Base-by-base conservation (phyloP, 2,797 vertebrate genomes). In the Channallabes apus region DNA sequence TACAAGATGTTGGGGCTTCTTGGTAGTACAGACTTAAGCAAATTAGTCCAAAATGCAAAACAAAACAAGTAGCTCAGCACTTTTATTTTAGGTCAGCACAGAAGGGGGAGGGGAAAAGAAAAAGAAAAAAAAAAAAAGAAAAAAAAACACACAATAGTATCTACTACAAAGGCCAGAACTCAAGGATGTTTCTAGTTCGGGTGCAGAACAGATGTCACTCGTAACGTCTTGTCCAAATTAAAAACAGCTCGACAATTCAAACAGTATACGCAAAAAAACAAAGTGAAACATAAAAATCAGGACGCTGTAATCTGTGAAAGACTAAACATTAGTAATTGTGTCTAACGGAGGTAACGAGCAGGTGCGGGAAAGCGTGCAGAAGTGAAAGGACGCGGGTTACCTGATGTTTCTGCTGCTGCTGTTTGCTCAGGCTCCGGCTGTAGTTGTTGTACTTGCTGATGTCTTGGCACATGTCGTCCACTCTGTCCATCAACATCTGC, bases 391-490 rank as follows among this genome's bases (percentile, higher is more conserved):
- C 6, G 65, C 12, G 65, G 2, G 24, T 24, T 82, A 89, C 83
- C 83, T 82, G 83, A 64, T 85, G 86, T 68, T 87, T 87, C 32
- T 85, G 86, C 92, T 99, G 97, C 91, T 97, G 96, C 85, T 98
- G 98, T 78, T 99, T 99, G 88, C 97, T 98, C 81, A 96, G 94
- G 35, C 84, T 99, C 89, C 97, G 95, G 94, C 98, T 96, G 91
- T 97, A 98, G 24, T 97, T 99, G 94, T 99, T 99, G 85, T 97
- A 98, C 90, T 99, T 99, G 88, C 97, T 96, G 71, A 99, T 99
- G 89, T 99, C 98, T 90, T 99, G 98, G 92, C 96, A 98, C 97
- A 99, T 98, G 91, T 99, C 98, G 87, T 99, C 98, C 92, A 99
- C 98, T 91, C 97, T 93, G 95, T 99, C 98, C 98, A 99, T 99